Base-by-base conservation (phyloP, 1,140 invertebrate species). In the Megalopta genalis region DNA sequence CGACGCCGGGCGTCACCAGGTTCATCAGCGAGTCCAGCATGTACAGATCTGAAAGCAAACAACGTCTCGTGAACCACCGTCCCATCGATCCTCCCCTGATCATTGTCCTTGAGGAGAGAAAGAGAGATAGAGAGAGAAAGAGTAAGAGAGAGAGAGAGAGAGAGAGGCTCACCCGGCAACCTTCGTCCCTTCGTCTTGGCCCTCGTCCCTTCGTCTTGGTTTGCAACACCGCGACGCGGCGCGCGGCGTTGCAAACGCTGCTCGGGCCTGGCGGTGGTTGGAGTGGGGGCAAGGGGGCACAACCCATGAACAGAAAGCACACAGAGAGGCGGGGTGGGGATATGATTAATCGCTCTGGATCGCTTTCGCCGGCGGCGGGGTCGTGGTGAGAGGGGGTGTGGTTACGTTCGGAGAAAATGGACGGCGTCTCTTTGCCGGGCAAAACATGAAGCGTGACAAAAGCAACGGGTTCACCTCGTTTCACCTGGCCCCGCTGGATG, bases 31-130 rank as follows among this genome's bases (percentile, higher is more conserved):
- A 69, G 54, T 87, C 84, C 81, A 88, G 68, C 70, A 69, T 54
- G 37, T n/a, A 23, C 57, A 83, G 69, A 85, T 86, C 85, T 86
- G 83, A 85, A 86, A 85, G 21, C 65, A 83, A 70, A 60, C 8
- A 70, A n/a, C 0, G 8, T 63, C 5, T 10, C 54, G 65, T 86
- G 83, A 75, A 68, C 42, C 37, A 42, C 76, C 12, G 67, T 77
- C 39, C 69, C 10, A 77, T 7, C 1, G 2, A 57, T 14, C 7
- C n/a, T n/a, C n/a, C n/a, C n/a, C n/a, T n/a, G n/a, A n/a, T n/a
- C n/a, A n/a, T n/a, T n/a, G n/a, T n/a, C n/a, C n/a, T n/a, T n/a
- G n/a, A n/a, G n/a, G n/a, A n/a, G n/a, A n/a, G n/a, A n/a, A n/a
- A n/a, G n/a, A n/a, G n/a, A n/a, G n/a, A n/a, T n/a, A n/a, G n/a